Evolutionary conservation across 2,113 vertebrate genomes (phyloP), one percentile per base, ranked within the genome.

Genomic region (Zonotrichia leucophrys): DNA sequence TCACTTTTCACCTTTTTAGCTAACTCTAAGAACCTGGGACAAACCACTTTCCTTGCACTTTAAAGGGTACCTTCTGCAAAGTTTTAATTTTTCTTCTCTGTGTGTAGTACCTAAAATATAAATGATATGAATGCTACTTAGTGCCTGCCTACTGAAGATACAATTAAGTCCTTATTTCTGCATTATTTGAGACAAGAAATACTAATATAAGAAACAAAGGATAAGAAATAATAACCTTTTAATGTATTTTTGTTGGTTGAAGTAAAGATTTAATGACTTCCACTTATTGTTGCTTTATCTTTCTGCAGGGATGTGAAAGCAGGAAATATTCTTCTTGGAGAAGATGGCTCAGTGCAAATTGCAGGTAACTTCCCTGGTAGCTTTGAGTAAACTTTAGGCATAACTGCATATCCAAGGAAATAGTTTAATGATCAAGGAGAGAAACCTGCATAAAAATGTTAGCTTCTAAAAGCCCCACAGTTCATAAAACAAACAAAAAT

Each of bases 251-350:
- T 74, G 27, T 72, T 72, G 33, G 17, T 63, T 55, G 50, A 82
- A 68, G 76, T 69, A 39, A 86, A 82, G 41, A 52, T 87, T 89
- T 85, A 87, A 58, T 90, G 68, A 78, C 52, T 95, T 83, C 19
- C 41, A 30, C 91, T 95, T 82, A 67, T 6, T 90, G 70, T 96
- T 90, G 70, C 72, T 97, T 92, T 93, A 35, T 97, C 74, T 92
- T 81, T 62, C 94, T 86, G 46, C 98, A 99, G 99, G 97, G 99
- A 99, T 97, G 98, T 99, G 92, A 99, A 99, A 97, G 99, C 99
- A 94, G 99, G 99, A 96, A 99, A 99, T 96, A 99, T 99, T 97
- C 98, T 99, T 94, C 98, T 99, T 44, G 99, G 99, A 89, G 99
- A 99, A 69, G 99, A 99, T 90, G 99, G 99, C 94, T 99, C 99